These are phyloP conservation scores for Sardina pilchardus DNA, from an alignment of 2,113 vertebrate species.

Conservation along the genomic window DNA sequence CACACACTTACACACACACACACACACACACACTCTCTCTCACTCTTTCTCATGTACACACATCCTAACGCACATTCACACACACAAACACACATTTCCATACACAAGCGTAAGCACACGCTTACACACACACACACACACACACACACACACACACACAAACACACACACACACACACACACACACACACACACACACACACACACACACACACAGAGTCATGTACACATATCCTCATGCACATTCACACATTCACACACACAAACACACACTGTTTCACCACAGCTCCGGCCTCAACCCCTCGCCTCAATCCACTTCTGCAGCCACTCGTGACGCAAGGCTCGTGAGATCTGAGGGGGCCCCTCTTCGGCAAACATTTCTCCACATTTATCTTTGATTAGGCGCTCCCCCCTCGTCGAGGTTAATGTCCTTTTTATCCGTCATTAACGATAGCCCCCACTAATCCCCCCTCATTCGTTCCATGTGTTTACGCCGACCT, in stretches of 20 bases:
- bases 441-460: conserved; percentile 38
- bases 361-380: background rate
- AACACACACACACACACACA: background rate
- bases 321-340: background rate
- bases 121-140: background rate
- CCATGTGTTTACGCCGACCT: conserved; percentile 38
- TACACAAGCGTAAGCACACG: too few species aligned
- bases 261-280: background rate
- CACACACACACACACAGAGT: background rate
- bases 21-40: background rate
- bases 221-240: background rate
- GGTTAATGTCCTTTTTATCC: conserved; percentile 27
- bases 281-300: background rate
- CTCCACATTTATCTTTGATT: conserved; percentile 3
- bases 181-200: background rate
- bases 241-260: background rate
- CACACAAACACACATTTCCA: background rate
- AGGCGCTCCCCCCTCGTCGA: background rate
- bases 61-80: background rate
- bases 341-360: background rate
- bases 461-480: conserved; percentile 37
- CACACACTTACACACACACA: conserved; percentile 3
- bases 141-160: background rate
- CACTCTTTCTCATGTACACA: background rate
- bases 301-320: background rate